Evolutionary conservation across 2,888 invertebrate genomes (phyloP).

Genomic region (Cristatella mucedo): DNA sequence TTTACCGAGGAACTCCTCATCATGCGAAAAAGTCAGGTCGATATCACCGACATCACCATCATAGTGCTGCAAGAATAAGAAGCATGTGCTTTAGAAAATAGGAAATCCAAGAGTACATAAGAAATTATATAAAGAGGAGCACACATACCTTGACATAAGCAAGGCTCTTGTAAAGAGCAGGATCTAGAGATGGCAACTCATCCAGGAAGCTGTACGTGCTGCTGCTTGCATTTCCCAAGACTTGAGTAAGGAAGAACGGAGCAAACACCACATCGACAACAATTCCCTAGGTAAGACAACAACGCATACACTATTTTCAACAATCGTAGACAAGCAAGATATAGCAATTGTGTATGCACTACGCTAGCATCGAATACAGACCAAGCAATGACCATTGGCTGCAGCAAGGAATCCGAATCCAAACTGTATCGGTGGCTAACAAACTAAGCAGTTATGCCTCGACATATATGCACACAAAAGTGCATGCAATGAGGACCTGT

Average conservation of each 20-base stretch:
- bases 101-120: no score
- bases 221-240: constrained; percentile 78
- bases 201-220: constrained; percentile 91
- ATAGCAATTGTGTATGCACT: not conserved
- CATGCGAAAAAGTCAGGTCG: constrained; percentile 86
- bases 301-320: not conserved
- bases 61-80: constrained; percentile 33
- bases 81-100: not conserved
- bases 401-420: no score
- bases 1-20: constrained; percentile 82
- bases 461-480: no score
- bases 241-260: constrained; percentile 89
- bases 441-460: no score
- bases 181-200: constrained; percentile 87
- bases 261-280: constrained; percentile 98
- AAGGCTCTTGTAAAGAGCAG: constrained; percentile 82
- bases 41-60: constrained; percentile 74
- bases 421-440: no score
- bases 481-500: no score
- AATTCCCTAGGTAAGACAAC: constrained; percentile 64
- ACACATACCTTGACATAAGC: constrained; percentile 64
- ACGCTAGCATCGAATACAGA: no score
- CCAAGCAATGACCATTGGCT: no score
- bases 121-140: no score
- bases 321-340: not conserved